phyloP scores from a whole-genome alignment of 2,797 vertebrate species.

The Balearica regulorum region DNA sequence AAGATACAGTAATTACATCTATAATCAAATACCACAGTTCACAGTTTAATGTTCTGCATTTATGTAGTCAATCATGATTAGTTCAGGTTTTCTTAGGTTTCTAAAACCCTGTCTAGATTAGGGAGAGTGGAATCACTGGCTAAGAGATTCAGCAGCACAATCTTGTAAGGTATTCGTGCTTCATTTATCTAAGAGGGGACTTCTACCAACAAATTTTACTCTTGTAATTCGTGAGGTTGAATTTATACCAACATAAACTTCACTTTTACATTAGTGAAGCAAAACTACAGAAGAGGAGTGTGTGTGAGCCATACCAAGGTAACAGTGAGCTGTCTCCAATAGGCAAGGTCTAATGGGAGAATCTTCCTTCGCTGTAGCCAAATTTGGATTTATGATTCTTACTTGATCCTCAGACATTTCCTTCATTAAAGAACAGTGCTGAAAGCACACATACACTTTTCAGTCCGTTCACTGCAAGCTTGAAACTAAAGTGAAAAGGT shows the following conservation, averaged over 20 bases:
- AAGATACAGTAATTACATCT: constrained; percentile 22
- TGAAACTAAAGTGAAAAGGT: constrained; percentile 37
- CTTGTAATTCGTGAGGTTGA: background rate
- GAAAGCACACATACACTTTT: constrained; percentile 32
- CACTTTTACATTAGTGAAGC: background rate
- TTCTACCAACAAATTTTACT: background rate
- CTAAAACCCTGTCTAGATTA: background rate
- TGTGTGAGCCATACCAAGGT: background rate
- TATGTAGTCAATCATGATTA: background rate
- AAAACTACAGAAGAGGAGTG: background rate
- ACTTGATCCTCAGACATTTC: background rate
- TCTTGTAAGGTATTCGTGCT: background rate
- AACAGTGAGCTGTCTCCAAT: background rate
- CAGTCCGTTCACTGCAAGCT: background rate
- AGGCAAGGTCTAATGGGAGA: background rate
- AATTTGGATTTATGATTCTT: background rate
- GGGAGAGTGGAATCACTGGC: background rate
- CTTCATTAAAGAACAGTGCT: constrained; percentile 25
- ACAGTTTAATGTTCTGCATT: background rate
- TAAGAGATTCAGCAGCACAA: background rate
- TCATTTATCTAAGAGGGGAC: background rate
- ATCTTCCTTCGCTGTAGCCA: background rate
- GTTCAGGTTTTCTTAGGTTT: background rate
- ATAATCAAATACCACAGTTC: constrained; percentile 11
- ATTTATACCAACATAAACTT: background rate